Conservation (phyloP, 2,888 invertebrate genomes). For the Drosophila kokeensis region DNA sequence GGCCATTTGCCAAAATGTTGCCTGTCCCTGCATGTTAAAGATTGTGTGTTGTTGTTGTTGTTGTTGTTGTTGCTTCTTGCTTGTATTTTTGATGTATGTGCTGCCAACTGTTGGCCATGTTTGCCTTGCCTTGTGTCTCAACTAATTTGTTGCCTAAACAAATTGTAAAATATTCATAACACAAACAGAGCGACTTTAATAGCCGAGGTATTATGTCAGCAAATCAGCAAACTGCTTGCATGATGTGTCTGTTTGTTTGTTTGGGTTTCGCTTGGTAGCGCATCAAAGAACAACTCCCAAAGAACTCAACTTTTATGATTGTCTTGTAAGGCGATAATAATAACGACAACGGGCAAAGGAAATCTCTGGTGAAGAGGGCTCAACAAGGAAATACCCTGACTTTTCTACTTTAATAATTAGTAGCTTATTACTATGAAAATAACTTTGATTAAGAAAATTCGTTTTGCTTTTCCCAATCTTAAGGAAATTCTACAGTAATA, state of each 20-base stretch:
- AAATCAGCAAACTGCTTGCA: slow-evolving; percentile 3
- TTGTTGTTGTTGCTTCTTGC: slow-evolving; percentile 3
- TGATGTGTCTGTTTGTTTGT: slow-evolving; percentile 7
- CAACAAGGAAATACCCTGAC: neutral
- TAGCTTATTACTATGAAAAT: neutral
- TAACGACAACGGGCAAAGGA: neutral
- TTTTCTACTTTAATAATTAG: neutral
- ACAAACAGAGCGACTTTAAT: slow-evolving; percentile 33
- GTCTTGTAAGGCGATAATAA: neutral
- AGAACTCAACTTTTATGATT: neutral
- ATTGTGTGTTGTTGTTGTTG: slow-evolving; percentile 12
- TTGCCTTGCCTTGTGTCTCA: slow-evolving; percentile 22
- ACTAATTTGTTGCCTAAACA: slow-evolving; percentile 33
- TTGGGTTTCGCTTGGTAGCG: neutral
- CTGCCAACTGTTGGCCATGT: slow-evolving; percentile 53
- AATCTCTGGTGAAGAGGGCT: neutral
- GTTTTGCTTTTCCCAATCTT: neutral
- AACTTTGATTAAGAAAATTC: neutral
- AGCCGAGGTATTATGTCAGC: slow-evolving; percentile 40
- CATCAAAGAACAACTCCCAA: neutral
- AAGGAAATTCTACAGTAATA: neutral
- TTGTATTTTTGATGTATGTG: slow-evolving; percentile 38
- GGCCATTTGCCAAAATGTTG: slow-evolving; percentile 67
- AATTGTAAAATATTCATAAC: slow-evolving; percentile 47
- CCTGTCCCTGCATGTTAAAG: slow-evolving; percentile 23